Percentiles rank a stretch among this genome's conserved stretches.
phyloP scores from a whole-genome alignment of 2,888 invertebrate genomes.

The Rotaria macrura region DNA sequence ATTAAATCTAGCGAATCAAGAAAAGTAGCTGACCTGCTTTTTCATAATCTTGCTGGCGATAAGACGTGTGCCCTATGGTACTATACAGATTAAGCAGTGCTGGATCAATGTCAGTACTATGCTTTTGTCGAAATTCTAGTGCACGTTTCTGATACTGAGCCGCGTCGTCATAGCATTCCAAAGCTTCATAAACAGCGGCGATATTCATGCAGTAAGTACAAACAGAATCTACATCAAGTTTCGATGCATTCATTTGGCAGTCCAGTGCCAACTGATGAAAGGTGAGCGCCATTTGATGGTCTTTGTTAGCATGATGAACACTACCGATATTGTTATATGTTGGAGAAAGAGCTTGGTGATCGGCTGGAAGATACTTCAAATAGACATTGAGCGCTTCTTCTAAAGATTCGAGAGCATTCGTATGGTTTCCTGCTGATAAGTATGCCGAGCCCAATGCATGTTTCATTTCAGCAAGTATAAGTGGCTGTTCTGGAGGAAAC shows the following conservation, averaged over 20 bases:
- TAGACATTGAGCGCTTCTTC: neutral
- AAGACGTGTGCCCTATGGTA: too few species aligned
- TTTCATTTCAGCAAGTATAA: too few species aligned
- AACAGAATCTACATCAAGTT: neutral
- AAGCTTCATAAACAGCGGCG: neutral
- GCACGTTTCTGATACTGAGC: neutral
- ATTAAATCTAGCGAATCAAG: too few species aligned
- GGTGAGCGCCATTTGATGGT: neutral
- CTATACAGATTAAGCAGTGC: too few species aligned
- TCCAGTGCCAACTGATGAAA: neutral
- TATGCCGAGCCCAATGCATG: too few species aligned
- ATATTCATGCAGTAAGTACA: neutral
- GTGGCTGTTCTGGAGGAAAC: too few species aligned
- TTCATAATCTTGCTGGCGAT: too few species aligned
- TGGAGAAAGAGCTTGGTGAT: neutral
- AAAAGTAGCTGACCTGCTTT: too few species aligned
- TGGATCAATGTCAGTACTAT: too few species aligned
- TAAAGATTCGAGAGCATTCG: neutral
- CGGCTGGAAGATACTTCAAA: neutral
- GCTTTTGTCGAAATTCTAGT: neutral
- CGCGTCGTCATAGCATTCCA: neutral
- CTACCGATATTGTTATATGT: neutral
- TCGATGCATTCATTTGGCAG: neutral
- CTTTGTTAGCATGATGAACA: neutral
- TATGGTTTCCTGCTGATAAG: neutral